Conservation (phyloP, 2,888 invertebrate species). For the Cactoblastis cactorum region DNA sequence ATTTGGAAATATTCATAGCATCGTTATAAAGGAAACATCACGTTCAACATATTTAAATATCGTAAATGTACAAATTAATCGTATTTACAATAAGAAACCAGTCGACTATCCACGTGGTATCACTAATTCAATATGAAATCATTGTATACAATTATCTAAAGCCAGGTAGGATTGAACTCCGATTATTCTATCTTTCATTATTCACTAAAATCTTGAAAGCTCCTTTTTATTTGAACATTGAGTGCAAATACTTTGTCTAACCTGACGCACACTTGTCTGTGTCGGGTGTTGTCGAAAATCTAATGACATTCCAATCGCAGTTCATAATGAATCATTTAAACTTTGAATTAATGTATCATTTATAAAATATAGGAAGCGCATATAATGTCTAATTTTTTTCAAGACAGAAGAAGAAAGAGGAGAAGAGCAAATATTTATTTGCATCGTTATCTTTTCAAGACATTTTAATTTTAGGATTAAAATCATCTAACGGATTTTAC, state of each 20-base stretch:
- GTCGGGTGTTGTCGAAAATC: conserved; percentile 4
- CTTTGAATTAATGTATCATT: not conserved
- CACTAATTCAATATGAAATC: conserved; percentile 51
- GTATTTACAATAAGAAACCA: conserved; percentile 51
- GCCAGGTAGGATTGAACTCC: conserved; percentile 70
- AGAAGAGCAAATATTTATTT: no score
- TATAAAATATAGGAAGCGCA: no score
- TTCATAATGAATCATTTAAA: not conserved
- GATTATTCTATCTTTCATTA: conserved; percentile 70
- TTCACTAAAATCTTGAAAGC: conserved; percentile 76
- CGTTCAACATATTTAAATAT: conserved; percentile 45
- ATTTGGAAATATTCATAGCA: conserved; percentile 40
- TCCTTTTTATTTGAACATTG: conserved; percentile 80
- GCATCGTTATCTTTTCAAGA: no score
- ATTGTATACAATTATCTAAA: conserved; percentile 79
- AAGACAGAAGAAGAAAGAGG: no score
- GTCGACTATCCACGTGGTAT: conserved; percentile 46
- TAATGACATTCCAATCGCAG: not conserved
- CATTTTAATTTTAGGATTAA: no score
- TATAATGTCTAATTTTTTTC: no score
- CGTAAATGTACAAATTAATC: conserved; percentile 49
- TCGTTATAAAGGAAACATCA: conserved; percentile 40
- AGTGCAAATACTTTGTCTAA: conserved; percentile 75
- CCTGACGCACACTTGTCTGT: conserved; percentile 73
- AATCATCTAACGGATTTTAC: no score